phyloP scores from a whole-genome alignment of 2,797 vertebrate genomes.

The Ibycter americanus region DNA sequence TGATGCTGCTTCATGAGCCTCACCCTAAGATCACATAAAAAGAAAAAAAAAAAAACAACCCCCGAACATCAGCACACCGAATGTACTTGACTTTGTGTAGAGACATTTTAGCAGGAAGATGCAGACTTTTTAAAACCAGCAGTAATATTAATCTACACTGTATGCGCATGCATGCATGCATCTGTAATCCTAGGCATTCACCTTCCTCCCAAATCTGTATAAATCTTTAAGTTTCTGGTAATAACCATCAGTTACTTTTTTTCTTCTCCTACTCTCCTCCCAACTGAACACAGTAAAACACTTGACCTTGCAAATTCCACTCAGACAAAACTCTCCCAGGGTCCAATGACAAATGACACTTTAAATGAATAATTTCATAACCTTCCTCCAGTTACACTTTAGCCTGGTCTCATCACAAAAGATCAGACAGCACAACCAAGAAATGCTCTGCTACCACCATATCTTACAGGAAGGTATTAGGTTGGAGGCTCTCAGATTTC shows the following conservation, averaged over 20 bases:
- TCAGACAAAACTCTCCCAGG: neutral
- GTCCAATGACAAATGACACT: neutral
- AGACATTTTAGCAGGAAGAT: neutral
- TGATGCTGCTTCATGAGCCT: neutral
- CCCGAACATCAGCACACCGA: neutral
- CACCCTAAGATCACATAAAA: neutral
- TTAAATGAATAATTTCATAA: neutral
- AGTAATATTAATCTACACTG: rapidly evolving
- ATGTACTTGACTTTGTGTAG: neutral
- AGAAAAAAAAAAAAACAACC: neutral
- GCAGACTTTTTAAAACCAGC: neutral
- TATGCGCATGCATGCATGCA: rapidly evolving
- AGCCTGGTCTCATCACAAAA: neutral
- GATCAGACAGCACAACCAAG: neutral
- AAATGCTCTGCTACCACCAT: neutral
- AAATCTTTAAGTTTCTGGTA: neutral
- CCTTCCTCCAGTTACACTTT: neutral
- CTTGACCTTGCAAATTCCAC: neutral
- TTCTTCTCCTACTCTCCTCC: neutral
- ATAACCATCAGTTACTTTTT: neutral
- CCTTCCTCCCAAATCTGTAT: neutral
- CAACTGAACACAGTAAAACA: neutral
- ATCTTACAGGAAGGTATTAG: conserved; percentile 89
- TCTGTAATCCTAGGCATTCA: neutral
- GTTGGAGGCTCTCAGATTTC: conserved; percentile 81